phyloP scores from a whole-genome alignment of 2,113 vertebrate genomes.

The Halcyon senegalensis region DNA sequence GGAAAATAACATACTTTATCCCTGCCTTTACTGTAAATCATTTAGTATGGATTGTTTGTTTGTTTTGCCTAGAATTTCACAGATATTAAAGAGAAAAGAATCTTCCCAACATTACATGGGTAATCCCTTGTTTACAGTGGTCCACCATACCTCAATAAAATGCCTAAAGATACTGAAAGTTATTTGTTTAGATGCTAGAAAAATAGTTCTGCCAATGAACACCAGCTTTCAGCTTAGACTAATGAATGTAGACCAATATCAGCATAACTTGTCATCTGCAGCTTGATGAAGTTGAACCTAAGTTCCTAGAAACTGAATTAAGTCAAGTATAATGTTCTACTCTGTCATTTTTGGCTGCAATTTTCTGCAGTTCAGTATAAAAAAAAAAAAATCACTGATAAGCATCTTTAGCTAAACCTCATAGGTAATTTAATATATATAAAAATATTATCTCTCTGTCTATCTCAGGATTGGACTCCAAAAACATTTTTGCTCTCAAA shows the following conservation, averaged over 20 bases:
- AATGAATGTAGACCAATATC: not conserved
- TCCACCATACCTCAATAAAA: not conserved
- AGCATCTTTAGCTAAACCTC: not conserved
- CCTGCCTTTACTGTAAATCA: not conserved
- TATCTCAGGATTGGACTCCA: not conserved
- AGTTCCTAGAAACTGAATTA: not conserved
- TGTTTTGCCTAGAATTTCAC: not conserved
- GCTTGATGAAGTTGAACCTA: not conserved
- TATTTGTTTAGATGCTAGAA: not conserved
- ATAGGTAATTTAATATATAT: not conserved
- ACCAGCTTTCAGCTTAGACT: not conserved
- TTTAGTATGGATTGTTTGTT: not conserved
- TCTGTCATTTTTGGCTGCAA: not conserved
- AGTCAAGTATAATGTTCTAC: not conserved
- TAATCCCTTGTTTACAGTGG: not conserved
- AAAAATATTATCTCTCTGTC: not conserved
- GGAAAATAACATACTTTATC: not conserved
- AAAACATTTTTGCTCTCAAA: not conserved
- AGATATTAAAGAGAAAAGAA: not conserved
- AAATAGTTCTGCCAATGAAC: not conserved
- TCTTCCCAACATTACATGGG: not conserved
- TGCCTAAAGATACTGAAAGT: not conserved
- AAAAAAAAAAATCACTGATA: not conserved
- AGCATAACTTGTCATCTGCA: not conserved
- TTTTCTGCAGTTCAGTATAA: not conserved